phyloP scores from a whole-genome alignment of 1,140 invertebrate species.

The Drosophila gunungcola region DNA sequence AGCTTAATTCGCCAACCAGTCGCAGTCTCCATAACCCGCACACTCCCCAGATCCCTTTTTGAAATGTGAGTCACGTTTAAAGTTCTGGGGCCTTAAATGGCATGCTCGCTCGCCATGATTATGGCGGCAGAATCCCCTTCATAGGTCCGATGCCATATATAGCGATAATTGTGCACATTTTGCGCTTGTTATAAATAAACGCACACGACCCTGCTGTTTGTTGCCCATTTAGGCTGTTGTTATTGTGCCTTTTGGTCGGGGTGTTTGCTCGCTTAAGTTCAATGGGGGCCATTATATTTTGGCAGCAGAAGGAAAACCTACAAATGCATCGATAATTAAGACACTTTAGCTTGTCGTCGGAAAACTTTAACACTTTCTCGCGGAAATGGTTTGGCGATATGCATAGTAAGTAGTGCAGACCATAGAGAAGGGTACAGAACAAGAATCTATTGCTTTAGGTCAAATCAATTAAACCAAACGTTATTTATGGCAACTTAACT shows the following conservation, averaged over 20 bases:
- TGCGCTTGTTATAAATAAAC: constrained; percentile 77
- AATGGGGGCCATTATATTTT: constrained; percentile 32
- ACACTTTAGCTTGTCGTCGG: constrained; percentile 40
- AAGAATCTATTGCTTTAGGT: too few relatives aligned
- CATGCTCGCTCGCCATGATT: constrained; percentile 38
- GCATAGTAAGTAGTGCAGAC: too few relatives aligned
- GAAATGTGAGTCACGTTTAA: constrained; percentile 79
- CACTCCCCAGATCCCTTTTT: constrained; percentile 9
- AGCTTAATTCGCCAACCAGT: constrained; percentile 56
- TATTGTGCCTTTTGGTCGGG: constrained; percentile 10
- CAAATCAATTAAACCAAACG: too few relatives aligned
- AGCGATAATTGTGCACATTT: constrained; percentile 78
- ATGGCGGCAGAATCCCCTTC: constrained; percentile 21
- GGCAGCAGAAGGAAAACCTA: constrained; percentile 18
- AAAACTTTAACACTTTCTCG: constrained; percentile 31
- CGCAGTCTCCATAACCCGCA: constrained; percentile 7
- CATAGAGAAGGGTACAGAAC: too few relatives aligned
- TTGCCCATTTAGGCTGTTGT: constrained; percentile 13
- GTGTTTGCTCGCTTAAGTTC: constrained; percentile 6
- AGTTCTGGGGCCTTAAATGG: constrained; percentile 71
- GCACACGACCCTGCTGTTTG: constrained; percentile 43
- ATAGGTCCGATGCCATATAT: constrained; percentile 61
- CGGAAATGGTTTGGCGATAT: background rate
- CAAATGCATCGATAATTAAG: constrained; percentile 48
- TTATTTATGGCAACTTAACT: too few relatives aligned